Evolutionary conservation across 2,888 invertebrate species (phyloP), one percentile per base, ranked within the genome.

Genomic region (Melinopterus prodromus): DNA sequence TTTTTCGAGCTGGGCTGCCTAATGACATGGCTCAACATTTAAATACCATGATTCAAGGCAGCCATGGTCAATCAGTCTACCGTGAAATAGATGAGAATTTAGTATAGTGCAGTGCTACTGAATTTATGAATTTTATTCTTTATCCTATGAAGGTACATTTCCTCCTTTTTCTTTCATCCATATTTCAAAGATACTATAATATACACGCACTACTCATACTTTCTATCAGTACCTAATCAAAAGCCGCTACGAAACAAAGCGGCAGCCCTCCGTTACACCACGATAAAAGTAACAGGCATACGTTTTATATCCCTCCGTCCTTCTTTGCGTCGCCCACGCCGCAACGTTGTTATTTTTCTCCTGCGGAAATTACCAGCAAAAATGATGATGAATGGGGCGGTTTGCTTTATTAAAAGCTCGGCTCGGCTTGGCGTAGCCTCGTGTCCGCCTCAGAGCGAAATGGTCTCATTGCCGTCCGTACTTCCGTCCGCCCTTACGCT

Each of bases 361-460:
- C 74, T 37, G 37, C 77, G 15, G 53, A 79, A 79, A 79, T 79
- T 79, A 79, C 79, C 79, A 69, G 37, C 77, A 80, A 77, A 78
- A 80, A 80, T 80, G 78, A 80, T 80, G 80, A 80, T 75, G 80
- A 78, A 78, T 78, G 77, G 80, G 80, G 80, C 76, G 80, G 78
- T 78, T 80, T 69, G 76, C 80, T 80, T 80, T 80, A 80, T 80
- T 80, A 78, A 80, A 80, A 80, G 80, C 80, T 76, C 76, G 78
- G 78, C 53, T 53, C 53, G 26, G 26, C 26, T 26, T 12, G 12
- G 53, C 78, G 37, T 78, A 70, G 72, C 77, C 74, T 70, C 69
- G 36, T 36, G 77, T 76, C 36, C 53, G 69, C 69, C 53, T 38
- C 69, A 37, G 74, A 77, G 69, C 69, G 71, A 71, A 79, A 79